Conservation (phyloP, 2,797 vertebrate species). For the Octomys mimax region DNA sequence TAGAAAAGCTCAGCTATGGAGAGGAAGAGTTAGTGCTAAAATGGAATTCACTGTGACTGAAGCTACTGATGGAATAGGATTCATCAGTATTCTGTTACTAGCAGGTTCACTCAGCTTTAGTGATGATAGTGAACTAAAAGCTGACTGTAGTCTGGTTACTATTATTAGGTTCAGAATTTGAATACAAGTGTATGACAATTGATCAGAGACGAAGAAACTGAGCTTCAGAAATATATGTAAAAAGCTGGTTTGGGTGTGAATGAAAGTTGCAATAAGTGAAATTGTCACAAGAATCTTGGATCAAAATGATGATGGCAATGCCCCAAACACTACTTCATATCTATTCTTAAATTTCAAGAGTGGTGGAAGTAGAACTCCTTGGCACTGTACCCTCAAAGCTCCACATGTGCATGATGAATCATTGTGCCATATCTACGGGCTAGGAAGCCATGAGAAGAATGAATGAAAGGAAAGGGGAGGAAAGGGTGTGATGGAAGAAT, state of each 20-base stretch:
- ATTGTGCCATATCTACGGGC: neutral
- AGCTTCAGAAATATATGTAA: neutral
- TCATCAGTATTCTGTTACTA: neutral
- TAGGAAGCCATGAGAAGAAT: neutral
- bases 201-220: conserved; percentile 27
- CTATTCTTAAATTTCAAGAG: neutral
- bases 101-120: neutral
- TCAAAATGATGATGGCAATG: neutral
- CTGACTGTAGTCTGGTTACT: neutral
- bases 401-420: neutral
- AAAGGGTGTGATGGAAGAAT: neutral
- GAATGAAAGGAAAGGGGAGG: neutral
- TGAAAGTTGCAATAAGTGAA: conserved; percentile 4
- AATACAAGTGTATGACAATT: neutral
- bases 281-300: neutral
- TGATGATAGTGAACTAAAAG: neutral
- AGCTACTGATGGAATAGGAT: neutral
- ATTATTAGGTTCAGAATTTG: neutral
- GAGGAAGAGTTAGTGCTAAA: neutral
- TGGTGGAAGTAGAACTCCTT: conserved; percentile 4
- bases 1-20: neutral
- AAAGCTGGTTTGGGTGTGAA: neutral
- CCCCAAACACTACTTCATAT: neutral
- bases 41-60: neutral
- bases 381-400: neutral